phyloP scores from a whole-genome alignment of 2,113 vertebrate genomes.

The Noctilio leporinus region DNA sequence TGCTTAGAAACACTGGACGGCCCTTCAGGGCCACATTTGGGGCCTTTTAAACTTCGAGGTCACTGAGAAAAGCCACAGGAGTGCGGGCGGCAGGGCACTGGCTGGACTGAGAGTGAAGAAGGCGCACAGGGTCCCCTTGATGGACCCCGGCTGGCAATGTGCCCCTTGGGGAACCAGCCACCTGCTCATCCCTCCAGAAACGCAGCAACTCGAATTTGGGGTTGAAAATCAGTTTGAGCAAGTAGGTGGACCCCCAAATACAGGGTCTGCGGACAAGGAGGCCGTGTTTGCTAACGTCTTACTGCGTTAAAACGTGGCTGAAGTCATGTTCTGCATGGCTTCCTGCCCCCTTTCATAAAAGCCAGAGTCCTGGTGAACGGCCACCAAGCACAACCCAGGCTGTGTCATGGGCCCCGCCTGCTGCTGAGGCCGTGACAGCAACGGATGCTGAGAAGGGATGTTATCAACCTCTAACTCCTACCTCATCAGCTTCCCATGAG shows the following conservation, averaged over 20 bases:
- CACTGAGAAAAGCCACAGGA: background rate
- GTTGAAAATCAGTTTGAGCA: background rate
- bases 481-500: background rate
- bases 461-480: background rate
- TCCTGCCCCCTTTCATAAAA: background rate
- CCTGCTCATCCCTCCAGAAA: background rate
- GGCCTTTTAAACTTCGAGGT: background rate
- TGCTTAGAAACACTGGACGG: background rate
- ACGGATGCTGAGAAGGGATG: background rate
- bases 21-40: background rate
- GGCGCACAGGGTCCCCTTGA: rapidly evolving
- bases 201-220: background rate
- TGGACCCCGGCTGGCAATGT: background rate
- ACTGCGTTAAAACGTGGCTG: background rate
- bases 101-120: background rate
- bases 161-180: background rate
- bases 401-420: too few relatives aligned
- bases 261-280: background rate
- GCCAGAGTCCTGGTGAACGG: background rate
- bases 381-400: background rate
- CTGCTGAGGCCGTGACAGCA: background rate
- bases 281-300: background rate
- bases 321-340: background rate
- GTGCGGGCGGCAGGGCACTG: background rate
- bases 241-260: background rate